Base-by-base conservation (phyloP, 2,888 invertebrate species). In the Lasioglossum figueresi region DNA sequence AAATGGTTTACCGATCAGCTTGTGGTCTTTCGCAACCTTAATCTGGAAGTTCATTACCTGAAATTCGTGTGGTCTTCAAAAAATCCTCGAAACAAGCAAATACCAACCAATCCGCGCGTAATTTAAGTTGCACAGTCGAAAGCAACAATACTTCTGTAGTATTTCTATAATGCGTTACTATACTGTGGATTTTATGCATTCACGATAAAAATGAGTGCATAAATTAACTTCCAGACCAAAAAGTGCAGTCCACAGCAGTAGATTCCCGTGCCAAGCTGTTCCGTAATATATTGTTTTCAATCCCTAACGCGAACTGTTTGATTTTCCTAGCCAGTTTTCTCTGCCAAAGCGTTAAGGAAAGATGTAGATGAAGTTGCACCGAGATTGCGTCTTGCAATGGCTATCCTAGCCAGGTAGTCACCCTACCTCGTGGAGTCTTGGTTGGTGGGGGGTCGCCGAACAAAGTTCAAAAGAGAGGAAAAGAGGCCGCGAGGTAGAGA, bases 371-470 rank as follows among this genome's bases (percentile, higher is more conserved):
- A 52, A 73, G 76, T 59, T 75, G 23, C 31, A 71, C 1, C 27
- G 34, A 73, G 45, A 75, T 85, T 74, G 76, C 73, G 52, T 79
- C 31, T 75, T 70, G 85, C 48, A 85, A 80, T 77, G 82, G 85
- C 76, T 84, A 79, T 85, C 56, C 59, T 16, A 76, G 74, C 43
- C 23, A 79, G 79, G 72, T 63, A 72, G 37, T 31, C 59, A 73
- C 76, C 78, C 78, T 81, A 80, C 84, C 84, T 73, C 75, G n/a
- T 27, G 76, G 27, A 68, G 16, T 34, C 37, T 97, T 97, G 96
- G 97, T 27, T 66, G 98, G 88, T 97, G 97, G 95, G 98, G 98
- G 94, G 97, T 97, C 79, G 16, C 70, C 59, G 80, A 76, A 79
- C 71, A 84, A 80, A 86, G 76, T 88, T 84, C 80, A 76, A 81